These are phyloP conservation scores for Lampris megalopsis DNA, from an alignment of 2,113 vertebrate genomes.

Conservation along the genomic window DNA sequence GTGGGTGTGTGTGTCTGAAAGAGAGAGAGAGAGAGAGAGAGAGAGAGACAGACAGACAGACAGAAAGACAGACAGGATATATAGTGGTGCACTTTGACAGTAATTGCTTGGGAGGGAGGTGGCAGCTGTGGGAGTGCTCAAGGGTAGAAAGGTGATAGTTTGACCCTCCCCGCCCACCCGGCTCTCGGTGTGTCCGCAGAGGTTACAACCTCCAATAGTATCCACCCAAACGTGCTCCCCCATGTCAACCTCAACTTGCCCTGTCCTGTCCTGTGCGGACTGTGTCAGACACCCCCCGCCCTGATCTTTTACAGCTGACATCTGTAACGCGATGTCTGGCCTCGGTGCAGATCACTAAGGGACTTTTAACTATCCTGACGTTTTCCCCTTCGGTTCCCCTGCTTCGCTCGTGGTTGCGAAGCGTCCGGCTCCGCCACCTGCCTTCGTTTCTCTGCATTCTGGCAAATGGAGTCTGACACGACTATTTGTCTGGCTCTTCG, in stretches of 20 bases:
- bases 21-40: background rate
- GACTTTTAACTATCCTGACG: slow-evolving; percentile 25
- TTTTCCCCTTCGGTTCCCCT: slow-evolving; percentile 32
- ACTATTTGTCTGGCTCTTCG: slow-evolving; percentile 53
- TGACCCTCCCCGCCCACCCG: slow-evolving; percentile 46
- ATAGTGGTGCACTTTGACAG: slow-evolving; percentile 40
- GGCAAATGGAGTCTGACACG: slow-evolving; percentile 9
- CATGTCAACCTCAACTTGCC: background rate
- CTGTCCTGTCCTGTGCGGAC: slow-evolving; percentile 7
- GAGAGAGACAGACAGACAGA: no score
- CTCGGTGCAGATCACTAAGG: slow-evolving; percentile 47
- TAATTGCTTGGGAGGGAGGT: slow-evolving; percentile 64
- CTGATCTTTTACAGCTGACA: slow-evolving; percentile 24
- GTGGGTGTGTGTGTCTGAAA: background rate
- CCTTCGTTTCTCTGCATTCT: slow-evolving; percentile 34
- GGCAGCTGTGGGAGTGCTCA: slow-evolving; percentile 59
- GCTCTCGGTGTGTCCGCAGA: slow-evolving; percentile 3
- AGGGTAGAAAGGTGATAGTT: slow-evolving; percentile 62
- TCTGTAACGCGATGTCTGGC: slow-evolving; percentile 36
- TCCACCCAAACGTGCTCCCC: background rate
- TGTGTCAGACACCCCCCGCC: slow-evolving; percentile 13
- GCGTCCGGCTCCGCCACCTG: slow-evolving; percentile 40
- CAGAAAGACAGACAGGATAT: no score
- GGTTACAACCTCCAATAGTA: background rate
- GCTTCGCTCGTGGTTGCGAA: slow-evolving; percentile 48